A percentile compares a stretch with the other conserved stretches of the same genome.
phyloP scores from a whole-genome alignment of 2,888 invertebrate species.

The Perithous albicinctus region DNA sequence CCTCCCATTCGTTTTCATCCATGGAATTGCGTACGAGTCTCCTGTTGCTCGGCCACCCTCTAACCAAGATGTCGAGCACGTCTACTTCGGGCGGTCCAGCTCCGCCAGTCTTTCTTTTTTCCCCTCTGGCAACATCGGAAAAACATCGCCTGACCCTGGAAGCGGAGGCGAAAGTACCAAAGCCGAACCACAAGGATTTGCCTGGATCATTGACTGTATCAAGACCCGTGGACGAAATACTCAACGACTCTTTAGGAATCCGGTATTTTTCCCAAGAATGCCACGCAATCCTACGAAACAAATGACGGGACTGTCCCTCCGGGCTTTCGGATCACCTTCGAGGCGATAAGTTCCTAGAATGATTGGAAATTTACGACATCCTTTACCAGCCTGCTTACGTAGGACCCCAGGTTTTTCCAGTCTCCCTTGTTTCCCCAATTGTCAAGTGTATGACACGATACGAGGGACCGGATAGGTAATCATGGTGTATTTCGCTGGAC shows the following conservation, averaged over 20 bases:
- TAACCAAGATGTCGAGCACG: neutral
- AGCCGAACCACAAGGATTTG: neutral
- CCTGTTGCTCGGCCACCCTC: constrained; percentile 49
- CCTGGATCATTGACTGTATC: constrained; percentile 42
- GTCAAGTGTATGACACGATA: neutral
- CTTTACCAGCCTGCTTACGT: constrained; percentile 8
- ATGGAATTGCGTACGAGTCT: constrained; percentile 44
- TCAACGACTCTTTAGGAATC: constrained; percentile 8
- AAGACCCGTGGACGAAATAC: constrained; percentile 1
- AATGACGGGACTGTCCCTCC: constrained; percentile 4
- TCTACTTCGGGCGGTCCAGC: neutral
- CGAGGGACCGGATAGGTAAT: neutral
- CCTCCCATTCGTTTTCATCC: constrained; percentile 56
- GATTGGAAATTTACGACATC: constrained; percentile 8
- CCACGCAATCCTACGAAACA: neutral
- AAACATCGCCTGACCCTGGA: neutral
- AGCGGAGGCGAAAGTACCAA: neutral
- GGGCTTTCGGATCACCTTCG: neutral
- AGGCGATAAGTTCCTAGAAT: constrained; percentile 22
- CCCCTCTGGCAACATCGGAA: neutral
- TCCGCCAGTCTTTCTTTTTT: neutral
- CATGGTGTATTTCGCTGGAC: neutral
- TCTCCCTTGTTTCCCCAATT: constrained; percentile 4
- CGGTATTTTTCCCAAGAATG: neutral
- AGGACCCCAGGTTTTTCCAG: neutral